A percentile compares a stretch with the other conserved stretches of the same genome.
Conservation (phyloP, 2,113 vertebrate genomes). For the Redunca redunca region DNA sequence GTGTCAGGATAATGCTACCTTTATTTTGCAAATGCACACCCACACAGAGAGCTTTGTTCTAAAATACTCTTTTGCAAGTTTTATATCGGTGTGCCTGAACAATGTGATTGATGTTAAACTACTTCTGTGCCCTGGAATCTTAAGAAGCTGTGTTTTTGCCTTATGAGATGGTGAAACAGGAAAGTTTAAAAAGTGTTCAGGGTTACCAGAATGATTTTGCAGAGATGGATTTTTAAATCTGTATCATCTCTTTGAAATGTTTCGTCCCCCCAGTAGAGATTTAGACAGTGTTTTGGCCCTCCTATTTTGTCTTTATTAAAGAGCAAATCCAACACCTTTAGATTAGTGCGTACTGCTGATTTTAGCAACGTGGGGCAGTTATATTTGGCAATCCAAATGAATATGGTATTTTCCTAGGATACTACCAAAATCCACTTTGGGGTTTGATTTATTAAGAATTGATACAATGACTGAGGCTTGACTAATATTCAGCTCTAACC, state of each 20-base stretch:
- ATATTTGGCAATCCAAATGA: conserved; percentile 49
- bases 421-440: conserved; percentile 40
- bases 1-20: conserved; percentile 75
- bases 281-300: not conserved
- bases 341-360: not conserved
- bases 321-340: not conserved
- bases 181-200: not conserved
- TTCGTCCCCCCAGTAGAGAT: not conserved
- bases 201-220: not conserved
- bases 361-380: conserved; percentile 46
- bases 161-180: conserved; percentile 1
- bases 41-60: conserved; percentile 75
- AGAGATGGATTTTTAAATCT: conserved; percentile 12
- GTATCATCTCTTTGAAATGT: conserved; percentile 25
- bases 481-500: not conserved
- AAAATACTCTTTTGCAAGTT: conserved; percentile 72
- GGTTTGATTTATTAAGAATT: conserved; percentile 15
- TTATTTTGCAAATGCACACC: conserved; percentile 78
- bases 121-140: conserved; percentile 38
- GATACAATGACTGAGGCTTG: not conserved
- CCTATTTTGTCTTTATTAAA: conserved; percentile 54
- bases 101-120: conserved; percentile 45
- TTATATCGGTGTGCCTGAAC: conserved; percentile 63
- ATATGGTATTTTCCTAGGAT: conserved; percentile 32
- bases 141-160: not conserved